Evolutionary conservation across 2,888 invertebrate genomes (phyloP).

Genomic region (Eristalinus aeneus): DNA sequence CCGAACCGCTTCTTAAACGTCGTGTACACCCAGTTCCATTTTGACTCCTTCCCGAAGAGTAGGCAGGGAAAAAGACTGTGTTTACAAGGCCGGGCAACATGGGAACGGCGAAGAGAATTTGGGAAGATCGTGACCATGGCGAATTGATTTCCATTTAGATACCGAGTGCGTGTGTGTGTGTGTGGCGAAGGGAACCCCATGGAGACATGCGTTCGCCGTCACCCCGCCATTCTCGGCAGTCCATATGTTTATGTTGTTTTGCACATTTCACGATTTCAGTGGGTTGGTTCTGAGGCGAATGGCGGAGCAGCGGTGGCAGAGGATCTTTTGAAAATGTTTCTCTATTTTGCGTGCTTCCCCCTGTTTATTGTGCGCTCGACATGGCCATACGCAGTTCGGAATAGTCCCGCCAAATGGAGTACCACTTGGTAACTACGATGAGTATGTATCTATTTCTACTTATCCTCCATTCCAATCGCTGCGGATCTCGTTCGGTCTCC

Average conservation of each 20-base stretch:
- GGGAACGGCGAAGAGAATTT: background rate
- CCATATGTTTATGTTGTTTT: constrained; percentile 21
- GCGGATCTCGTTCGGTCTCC: background rate
- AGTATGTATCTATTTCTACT: background rate
- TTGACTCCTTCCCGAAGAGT: background rate
- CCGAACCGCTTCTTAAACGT: background rate
- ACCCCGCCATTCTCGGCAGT: background rate
- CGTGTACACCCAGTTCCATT: background rate
- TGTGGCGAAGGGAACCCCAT: constrained; percentile 8
- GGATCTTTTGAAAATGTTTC: constrained; percentile 25
- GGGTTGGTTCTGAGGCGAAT: background rate
- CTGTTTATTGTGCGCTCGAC: background rate
- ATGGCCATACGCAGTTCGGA: constrained; percentile 1
- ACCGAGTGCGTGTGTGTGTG: background rate
- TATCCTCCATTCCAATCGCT: background rate
- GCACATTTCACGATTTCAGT: constrained; percentile 1
- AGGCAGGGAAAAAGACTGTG: constrained; percentile 14
- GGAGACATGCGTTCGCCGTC: background rate
- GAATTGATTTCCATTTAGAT: constrained; percentile 48
- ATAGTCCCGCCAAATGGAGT: background rate
- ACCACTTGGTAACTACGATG: background rate
- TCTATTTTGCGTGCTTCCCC: background rate
- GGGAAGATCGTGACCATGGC: constrained; percentile 39
- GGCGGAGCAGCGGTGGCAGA: background rate
- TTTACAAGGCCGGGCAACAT: constrained; percentile 6